phyloP scores from a whole-genome alignment of 2,888 invertebrate species.

The Kryphioiulus occultus region DNA sequence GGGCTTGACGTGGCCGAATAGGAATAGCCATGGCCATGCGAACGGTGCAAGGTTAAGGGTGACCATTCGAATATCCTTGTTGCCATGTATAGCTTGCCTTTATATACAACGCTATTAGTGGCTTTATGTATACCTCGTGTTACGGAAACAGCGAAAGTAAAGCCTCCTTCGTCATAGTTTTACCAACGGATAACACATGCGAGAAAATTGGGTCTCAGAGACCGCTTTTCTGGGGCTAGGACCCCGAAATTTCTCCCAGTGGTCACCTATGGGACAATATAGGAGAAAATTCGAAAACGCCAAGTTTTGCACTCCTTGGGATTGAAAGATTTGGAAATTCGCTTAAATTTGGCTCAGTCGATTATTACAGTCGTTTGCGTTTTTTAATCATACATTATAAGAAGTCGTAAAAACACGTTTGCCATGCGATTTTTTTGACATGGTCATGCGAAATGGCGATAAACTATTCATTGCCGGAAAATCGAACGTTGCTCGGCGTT shows the following conservation, averaged over 20 bases:
- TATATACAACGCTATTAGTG: not conserved
- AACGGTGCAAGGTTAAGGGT: slow-evolving; percentile 32
- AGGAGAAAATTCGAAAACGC: not conserved
- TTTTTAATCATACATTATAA: not conserved
- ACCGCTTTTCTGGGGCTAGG: not conserved
- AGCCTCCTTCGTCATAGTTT: not conserved
- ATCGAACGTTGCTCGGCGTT: too few species aligned
- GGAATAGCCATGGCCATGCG: not conserved
- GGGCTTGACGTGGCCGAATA: slow-evolving; percentile 3
- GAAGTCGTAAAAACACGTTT: too few species aligned
- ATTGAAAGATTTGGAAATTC: not conserved
- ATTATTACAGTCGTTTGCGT: not conserved
- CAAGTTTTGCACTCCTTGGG: not conserved
- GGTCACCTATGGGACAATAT: not conserved
- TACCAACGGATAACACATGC: not conserved
- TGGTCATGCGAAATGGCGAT: too few species aligned
- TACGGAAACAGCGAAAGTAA: not conserved
- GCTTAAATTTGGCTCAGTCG: not conserved
- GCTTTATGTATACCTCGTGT: not conserved
- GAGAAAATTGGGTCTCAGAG: not conserved
- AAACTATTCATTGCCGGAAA: too few species aligned
- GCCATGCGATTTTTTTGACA: too few species aligned
- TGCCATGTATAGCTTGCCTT: not conserved
- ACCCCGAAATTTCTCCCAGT: not conserved
- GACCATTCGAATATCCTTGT: slow-evolving; percentile 35